Evolutionary conservation across 2,113 vertebrate genomes (phyloP), one percentile per base, ranked within the genome.

Genomic region (Pionites leucogaster): DNA sequence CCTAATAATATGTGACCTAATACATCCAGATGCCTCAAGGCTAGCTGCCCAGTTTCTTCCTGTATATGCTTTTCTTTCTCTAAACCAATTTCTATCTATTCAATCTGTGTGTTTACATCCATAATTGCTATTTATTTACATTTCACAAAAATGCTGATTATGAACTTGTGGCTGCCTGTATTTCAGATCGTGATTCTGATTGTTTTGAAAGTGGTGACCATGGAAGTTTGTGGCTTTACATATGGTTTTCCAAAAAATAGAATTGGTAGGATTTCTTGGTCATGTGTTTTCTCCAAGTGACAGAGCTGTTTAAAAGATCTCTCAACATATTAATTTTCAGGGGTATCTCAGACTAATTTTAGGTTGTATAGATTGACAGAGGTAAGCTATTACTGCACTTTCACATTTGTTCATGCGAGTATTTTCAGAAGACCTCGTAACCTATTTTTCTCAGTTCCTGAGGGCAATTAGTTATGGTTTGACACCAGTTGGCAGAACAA

Each of bases 171-270:
- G 72, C 42, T 88, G 52, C 44, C 57, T 84, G 1, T n/a, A 72
- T 76, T 94, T 96, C 69, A 95, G 80, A 95, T 55, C 13, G 47
- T 17, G 42, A 84, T 31, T 75, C 50, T 46, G 46, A 49, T 62
- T 55, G 90, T 74, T 64, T 29, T 62, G 28, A 68, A 94, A 93
- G 50, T 6, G 35, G 71, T 93, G 91, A 88, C 64, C 28, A 75
- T 79, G 39, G 50, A 95, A 81, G 33, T 69, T 57, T 82, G 77
- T 65, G 42, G 52, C 44, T 94, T 80, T 86, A 71, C 52, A 57
- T 72, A 62, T 76, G 88, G 77, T 75, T 96, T 94, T 76, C 69
- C 46, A n/a, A 84, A 82, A 90, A 94, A 76, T 69, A 93, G 65
- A 9, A 18, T 6, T 50, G 18, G 80, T 82, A 52, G 57, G 17